Percentiles rank a stretch among this genome's conserved stretches.
These are phyloP conservation scores for Lagorchestes hirsutus DNA, from an alignment of 2,797 vertebrate species.

Conservation along the genomic window DNA sequence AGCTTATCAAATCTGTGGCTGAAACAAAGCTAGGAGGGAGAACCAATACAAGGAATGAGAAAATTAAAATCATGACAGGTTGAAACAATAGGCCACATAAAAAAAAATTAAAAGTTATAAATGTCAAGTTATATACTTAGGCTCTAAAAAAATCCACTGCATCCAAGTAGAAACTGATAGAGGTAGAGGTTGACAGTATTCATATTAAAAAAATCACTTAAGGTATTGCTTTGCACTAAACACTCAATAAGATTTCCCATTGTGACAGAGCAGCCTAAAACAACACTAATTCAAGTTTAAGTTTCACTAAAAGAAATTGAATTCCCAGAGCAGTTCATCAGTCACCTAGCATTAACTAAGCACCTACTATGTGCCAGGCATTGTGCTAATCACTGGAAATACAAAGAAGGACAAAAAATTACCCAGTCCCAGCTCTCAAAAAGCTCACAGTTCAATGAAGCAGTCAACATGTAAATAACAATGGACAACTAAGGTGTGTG, in stretches of 20 bases:
- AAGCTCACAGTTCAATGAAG: no score
- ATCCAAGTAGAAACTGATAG: background rate
- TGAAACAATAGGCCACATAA: background rate
- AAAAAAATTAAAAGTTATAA: background rate
- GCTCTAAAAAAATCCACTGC: background rate
- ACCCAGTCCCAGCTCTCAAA: no score
- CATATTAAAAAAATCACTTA: background rate
- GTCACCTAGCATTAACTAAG: background rate
- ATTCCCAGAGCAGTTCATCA: background rate
- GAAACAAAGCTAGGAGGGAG: background rate
- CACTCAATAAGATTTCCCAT: background rate
- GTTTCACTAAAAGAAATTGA: background rate
- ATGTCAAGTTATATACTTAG: background rate
- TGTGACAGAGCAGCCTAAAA: background rate
- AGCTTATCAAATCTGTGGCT: background rate
- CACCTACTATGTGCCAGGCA: background rate
- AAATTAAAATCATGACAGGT: background rate
- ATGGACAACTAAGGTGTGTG: no score
- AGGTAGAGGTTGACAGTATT: background rate
- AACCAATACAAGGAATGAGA: background rate
- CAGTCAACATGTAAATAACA: no score
- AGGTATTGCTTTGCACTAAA: background rate
- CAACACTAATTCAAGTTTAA: background rate
- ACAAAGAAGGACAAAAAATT: background rate
- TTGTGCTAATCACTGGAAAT: background rate